Evolutionary conservation across 2,113 vertebrate species (phyloP).

Genomic region (Glaucomys volans): DNA sequence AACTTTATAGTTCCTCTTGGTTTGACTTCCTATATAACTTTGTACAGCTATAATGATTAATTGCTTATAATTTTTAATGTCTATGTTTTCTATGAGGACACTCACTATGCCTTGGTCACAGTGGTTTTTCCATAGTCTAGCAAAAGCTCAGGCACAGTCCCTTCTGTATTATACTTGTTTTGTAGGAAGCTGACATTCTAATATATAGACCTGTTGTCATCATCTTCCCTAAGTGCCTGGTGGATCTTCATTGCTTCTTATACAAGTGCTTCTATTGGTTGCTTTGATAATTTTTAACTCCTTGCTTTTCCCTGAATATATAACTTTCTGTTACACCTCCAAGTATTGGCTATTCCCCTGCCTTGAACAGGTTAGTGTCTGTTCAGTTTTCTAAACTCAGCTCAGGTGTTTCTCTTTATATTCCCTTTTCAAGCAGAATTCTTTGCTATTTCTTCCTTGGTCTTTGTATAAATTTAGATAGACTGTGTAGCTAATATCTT

Average conservation of each 20-base stretch:
- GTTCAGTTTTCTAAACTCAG: neutral
- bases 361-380: neutral
- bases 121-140: neutral
- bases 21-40: neutral
- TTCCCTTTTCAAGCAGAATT: neutral
- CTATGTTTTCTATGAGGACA: neutral
- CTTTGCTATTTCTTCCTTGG: neutral
- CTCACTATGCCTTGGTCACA: neutral
- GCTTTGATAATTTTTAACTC: neutral
- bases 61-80: neutral
- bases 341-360: neutral
- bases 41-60: neutral
- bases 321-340: neutral
- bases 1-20: neutral
- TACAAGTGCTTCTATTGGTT: neutral
- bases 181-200: neutral
- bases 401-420: neutral
- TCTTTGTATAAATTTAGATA: neutral
- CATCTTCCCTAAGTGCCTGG: neutral
- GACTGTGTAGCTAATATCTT: neutral
- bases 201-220: neutral
- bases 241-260: neutral
- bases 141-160: neutral
- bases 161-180: neutral
- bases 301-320: neutral